phyloP scores from a whole-genome alignment of 2,888 invertebrate species.

The Sipunculus nudus region DNA sequence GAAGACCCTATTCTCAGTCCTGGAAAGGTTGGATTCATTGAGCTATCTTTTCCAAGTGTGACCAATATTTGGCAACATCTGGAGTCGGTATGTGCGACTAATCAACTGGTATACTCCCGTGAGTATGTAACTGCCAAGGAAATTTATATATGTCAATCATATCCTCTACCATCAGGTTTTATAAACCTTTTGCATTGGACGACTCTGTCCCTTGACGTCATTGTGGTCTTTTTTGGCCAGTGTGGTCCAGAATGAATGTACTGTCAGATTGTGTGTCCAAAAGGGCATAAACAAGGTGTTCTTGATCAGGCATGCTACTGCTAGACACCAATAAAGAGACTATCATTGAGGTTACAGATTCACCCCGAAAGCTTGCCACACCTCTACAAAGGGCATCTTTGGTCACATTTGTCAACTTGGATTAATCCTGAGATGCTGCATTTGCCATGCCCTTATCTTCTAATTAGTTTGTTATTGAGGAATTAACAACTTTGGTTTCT shows the following conservation, averaged over 20 bases:
- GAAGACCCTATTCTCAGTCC: slow-evolving; percentile 33
- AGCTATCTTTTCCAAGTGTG: slow-evolving; percentile 30
- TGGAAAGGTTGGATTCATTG: slow-evolving; percentile 17
- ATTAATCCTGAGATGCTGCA: neutral
- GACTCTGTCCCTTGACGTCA: slow-evolving; percentile 16
- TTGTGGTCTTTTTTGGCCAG: slow-evolving; percentile 26
- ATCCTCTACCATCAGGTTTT: slow-evolving; percentile 26
- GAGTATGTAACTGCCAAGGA: slow-evolving; percentile 32
- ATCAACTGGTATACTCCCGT: slow-evolving; percentile 31
- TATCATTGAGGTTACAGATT: slow-evolving; percentile 22
- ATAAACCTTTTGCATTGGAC: slow-evolving; percentile 8
- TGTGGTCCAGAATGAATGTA: slow-evolving; percentile 30
- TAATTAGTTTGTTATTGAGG: too few relatives aligned
- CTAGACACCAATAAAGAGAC: slow-evolving; percentile 36
- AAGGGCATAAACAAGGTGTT: slow-evolving; percentile 39
- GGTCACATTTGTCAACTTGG: neutral
- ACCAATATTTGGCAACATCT: slow-evolving; percentile 30
- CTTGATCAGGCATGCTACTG: slow-evolving; percentile 18
- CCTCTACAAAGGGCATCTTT: neutral
- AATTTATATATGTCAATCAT: slow-evolving; percentile 17
- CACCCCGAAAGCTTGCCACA: neutral
- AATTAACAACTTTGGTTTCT: too few relatives aligned
- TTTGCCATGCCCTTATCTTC: neutral
- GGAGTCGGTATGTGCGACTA: slow-evolving; percentile 38
- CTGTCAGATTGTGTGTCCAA: slow-evolving; percentile 40